Base-by-base conservation (phyloP, 1,140 invertebrate species). In the Drosophila repleta region DNA sequence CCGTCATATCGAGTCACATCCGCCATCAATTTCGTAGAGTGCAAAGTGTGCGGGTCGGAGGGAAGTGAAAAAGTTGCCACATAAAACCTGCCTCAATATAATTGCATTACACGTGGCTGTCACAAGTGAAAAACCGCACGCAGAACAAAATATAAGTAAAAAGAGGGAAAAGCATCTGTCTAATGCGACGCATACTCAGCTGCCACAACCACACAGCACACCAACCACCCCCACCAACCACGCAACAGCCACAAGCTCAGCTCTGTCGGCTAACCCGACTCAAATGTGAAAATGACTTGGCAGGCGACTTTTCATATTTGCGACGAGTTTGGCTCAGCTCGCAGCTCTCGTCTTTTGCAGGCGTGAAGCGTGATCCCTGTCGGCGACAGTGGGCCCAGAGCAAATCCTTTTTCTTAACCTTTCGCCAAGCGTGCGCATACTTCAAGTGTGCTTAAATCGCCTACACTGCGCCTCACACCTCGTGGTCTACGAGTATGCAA, bases 281-380 rank as follows among this genome's bases (percentile, higher is more conserved):
- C 68, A 66, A 65, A 63, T 62, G 56, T 48, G 62, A 67, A 76
- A 67, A 73, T 62, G 51, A 35, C 55, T 73, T 63, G 65, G 64
- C 76, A 83, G 52, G 72, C 76, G 83, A 87, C 82, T 82, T 85
- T 85, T 85, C 81, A 85, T 85, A 85, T 85, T 85, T 84, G 51
- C 35, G 41, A 32, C 56, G 62, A 56, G 43, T 53, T 45, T 32
- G 39, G 43, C 29, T 48, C 29, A 6, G 41, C 21, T 17, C 29
- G 13, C 26, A 20, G 63, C 64, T 76, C 79, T 69, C 11, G 18
- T 35, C 52, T 55, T n/a, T 8, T 24, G 6, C 13, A 76, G 60
- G 63, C 48, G 45, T 64, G 55, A 76, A 80, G 64, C 37, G 20
- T 29, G 64, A 46, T 49, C 52, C 35, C 48, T 64, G 61, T 67